Evolutionary conservation across 2,113 vertebrate genomes (phyloP), one percentile per base, ranked within the genome.

Genomic region (Anoura caudifer): DNA sequence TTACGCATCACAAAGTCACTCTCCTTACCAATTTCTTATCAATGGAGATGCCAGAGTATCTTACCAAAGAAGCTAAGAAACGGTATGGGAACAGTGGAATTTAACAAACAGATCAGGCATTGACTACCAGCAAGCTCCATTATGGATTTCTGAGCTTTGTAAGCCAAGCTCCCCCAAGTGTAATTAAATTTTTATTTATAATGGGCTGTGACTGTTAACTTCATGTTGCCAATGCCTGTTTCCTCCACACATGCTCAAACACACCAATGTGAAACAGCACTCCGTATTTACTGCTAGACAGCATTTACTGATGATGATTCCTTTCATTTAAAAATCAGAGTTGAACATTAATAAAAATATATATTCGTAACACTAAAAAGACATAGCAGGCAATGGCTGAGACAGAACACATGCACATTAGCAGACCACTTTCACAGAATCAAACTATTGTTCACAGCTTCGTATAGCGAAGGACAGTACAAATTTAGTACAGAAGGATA

Each of bases 111-210:
- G 96, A 98, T 97, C 97, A 98, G 98, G 96, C 97, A 97, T 98
- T 98, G 98, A 98, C 97, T 98, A 98, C 97, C 83, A 97, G 98
- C 87, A 96, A 98, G 97, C 96, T 98, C 97, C 98, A 98, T 97
- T 98, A 98, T 97, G 97, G 96, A 98, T 98, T 98, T 98, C 98
- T 98, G 98, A 98, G 98, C 98, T 98, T 98, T 98, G 98, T 96
- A 98, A 98, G 97, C 97, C 96, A 97, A 98, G 98, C 97, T 98
- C 98, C 98, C 98, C 90, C 97, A 98, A 97, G 98, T 98, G 98
- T 98, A 98, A 99, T 98, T 98, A 98, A 97, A 98, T 97, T 98
- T 98, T 98, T 99, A 98, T 98, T 99, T 98, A 98, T 98, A 98
- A 98, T 96, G 97, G 98, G 97, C 96, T 97, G 97, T 97, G 98